Evolutionary conservation across 2,797 vertebrate species (phyloP).

Genomic region (Lophotriccus pileatus): DNA sequence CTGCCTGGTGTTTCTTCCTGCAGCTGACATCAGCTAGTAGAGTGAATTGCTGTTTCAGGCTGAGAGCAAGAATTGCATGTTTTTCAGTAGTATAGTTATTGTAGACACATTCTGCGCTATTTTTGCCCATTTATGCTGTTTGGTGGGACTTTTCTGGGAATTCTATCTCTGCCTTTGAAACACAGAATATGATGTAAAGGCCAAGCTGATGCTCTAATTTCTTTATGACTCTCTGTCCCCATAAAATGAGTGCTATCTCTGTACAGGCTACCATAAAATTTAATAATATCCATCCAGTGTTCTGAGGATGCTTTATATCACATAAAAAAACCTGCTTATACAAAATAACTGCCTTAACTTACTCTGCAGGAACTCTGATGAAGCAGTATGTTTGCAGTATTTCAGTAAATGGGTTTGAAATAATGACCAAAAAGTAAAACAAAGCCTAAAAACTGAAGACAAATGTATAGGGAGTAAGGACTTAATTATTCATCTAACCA

Average conservation of each 20-base stretch:
- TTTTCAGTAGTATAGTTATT: background rate
- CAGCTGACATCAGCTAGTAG: background rate
- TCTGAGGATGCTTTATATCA: background rate
- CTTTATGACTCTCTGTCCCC: background rate
- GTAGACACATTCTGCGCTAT: background rate
- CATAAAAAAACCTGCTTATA: background rate
- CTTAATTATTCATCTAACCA: background rate
- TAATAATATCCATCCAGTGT: background rate
- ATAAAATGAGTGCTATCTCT: constrained; percentile 1
- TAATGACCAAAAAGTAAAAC: background rate
- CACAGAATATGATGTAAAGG: background rate
- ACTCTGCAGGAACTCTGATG: background rate
- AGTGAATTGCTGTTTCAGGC: background rate
- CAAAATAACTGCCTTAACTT: background rate
- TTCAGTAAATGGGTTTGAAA: background rate
- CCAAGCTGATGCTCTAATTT: background rate
- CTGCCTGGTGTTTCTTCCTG: background rate
- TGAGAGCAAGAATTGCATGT: background rate
- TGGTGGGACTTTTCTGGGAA: background rate
- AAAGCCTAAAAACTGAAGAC: background rate
- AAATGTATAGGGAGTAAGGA: background rate
- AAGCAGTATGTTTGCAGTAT: background rate
- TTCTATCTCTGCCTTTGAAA: background rate
- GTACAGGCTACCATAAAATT: background rate
- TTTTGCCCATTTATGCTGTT: background rate